Conservation (phyloP, 2,113 vertebrate species). For the Pelvicachromis taeniatus region DNA sequence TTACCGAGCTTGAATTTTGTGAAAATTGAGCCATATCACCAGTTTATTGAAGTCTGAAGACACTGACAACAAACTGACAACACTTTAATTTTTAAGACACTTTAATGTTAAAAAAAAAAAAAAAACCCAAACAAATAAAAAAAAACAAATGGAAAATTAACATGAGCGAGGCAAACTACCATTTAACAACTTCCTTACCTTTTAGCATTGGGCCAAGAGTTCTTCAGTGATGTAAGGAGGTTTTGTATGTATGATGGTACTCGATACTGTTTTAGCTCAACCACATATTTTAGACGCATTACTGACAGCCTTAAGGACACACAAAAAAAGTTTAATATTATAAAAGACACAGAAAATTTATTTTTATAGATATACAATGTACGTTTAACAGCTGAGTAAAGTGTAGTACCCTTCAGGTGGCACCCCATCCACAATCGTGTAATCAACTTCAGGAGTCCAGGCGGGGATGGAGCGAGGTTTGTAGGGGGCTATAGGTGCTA, state of each 20-base stretch:
- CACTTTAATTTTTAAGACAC: background rate
- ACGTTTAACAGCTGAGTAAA: background rate
- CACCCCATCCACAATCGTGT: conserved; percentile 73
- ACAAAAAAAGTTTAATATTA: rapidly evolving
- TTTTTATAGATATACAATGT: background rate
- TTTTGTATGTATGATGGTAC: background rate
- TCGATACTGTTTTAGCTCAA: background rate
- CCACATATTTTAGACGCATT: background rate
- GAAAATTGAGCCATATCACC: background rate
- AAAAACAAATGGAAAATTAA: rapidly evolving
- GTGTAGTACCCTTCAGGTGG: conserved; percentile 71
- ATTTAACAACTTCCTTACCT: conserved; percentile 17
- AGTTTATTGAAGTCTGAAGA: rapidly evolving
- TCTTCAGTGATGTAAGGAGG: conserved; percentile 31
- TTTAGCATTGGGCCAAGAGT: rapidly evolving
- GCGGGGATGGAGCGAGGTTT: conserved; percentile 48
- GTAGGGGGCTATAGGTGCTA: conserved; percentile 77
- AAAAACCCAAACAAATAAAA: background rate
- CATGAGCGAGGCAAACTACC: background rate
- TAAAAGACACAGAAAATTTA: rapidly evolving
- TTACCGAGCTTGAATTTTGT: rapidly evolving
- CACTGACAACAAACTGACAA: background rate
- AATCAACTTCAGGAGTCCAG: background rate
- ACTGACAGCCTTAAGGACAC: conserved; percentile 14
- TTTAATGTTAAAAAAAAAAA: background rate